Evolutionary conservation across 2,888 invertebrate species (phyloP).

Genomic region (Leptinotarsa juncta): DNA sequence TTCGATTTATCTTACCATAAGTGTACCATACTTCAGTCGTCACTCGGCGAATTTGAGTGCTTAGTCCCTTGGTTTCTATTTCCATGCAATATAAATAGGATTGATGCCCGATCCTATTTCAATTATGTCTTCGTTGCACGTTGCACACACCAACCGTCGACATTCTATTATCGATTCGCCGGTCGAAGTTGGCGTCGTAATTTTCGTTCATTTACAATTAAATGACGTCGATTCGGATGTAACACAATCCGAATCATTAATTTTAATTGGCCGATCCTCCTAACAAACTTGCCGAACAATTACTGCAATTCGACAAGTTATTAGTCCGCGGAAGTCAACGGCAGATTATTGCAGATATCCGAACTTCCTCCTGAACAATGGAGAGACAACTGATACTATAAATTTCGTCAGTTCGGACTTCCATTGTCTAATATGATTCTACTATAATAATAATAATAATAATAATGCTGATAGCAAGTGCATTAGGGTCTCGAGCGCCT

Average conservation of each 20-base stretch:
- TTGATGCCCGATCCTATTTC: background rate
- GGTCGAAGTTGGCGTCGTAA: conserved; percentile 37
- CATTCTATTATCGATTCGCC: conserved; percentile 37
- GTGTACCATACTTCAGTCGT: too few species aligned
- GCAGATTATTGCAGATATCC: background rate
- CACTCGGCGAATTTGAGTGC: too few species aligned
- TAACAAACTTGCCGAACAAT: conserved; percentile 55
- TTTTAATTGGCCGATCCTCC: conserved; percentile 59
- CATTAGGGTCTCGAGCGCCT: too few species aligned
- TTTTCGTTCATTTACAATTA: conserved; percentile 50
- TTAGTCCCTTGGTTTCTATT: too few species aligned
- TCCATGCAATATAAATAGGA: too few species aligned
- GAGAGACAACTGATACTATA: too few species aligned
- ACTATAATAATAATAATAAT: too few species aligned
- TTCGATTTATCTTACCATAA: too few species aligned
- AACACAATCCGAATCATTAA: conserved; percentile 59
- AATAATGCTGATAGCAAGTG: too few species aligned
- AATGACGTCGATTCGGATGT: conserved; percentile 54
- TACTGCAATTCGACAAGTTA: conserved; percentile 56
- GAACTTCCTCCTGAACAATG: too few species aligned
- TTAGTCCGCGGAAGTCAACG: conserved; percentile 44
- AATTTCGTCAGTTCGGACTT: too few species aligned
- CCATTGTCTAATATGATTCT: too few species aligned
- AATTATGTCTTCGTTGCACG: conserved; percentile 5
- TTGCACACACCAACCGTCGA: conserved; percentile 7